A percentile compares a stretch with the other conserved stretches of the same genome.
Evolutionary conservation across 2,888 invertebrate species (phyloP).

Genomic region (Drosophila picticornis): DNA sequence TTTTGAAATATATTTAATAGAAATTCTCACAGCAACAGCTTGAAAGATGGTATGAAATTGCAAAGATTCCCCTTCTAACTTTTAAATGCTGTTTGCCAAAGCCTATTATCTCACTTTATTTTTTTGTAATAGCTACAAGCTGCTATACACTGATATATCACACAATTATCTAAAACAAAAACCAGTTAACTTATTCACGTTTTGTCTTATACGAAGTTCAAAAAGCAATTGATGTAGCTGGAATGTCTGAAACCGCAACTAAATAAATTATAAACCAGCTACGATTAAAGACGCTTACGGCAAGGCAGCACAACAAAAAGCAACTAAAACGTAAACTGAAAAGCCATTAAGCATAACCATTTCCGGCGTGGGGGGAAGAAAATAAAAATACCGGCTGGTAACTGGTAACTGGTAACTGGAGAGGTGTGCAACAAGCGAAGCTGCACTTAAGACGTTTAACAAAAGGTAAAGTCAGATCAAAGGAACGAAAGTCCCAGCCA

Average conservation of each 20-base stretch:
- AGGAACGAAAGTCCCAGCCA: conserved; percentile 28
- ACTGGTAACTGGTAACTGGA: conserved; percentile 23
- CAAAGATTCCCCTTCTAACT: neutral
- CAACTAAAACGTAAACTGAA: conserved; percentile 43
- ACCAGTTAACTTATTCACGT: conserved; percentile 20
- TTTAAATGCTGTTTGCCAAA: neutral
- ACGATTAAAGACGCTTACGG: conserved; percentile 31
- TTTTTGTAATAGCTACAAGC: neutral
- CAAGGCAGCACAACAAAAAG: conserved; percentile 10
- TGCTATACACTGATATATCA: neutral
- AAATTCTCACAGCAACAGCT: neutral
- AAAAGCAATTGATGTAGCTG: conserved; percentile 23
- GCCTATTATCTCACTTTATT: neutral
- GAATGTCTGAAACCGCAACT: conserved; percentile 29
- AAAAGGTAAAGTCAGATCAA: conserved; percentile 59
- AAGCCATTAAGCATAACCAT: conserved; percentile 75
- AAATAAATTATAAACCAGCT: conserved; percentile 60
- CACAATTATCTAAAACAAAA: neutral
- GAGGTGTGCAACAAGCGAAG: conserved; percentile 66
- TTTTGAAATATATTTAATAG: neutral
- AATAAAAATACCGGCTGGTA: conserved; percentile 26
- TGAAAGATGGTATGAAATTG: neutral
- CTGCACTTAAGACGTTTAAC: conserved; percentile 73
- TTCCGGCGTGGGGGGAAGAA: conserved; percentile 48
- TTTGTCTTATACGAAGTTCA: conserved; percentile 16